These are phyloP conservation scores for Lysandra bellargus DNA, from an alignment of 2,888 invertebrate genomes.

Conservation along the genomic window DNA sequence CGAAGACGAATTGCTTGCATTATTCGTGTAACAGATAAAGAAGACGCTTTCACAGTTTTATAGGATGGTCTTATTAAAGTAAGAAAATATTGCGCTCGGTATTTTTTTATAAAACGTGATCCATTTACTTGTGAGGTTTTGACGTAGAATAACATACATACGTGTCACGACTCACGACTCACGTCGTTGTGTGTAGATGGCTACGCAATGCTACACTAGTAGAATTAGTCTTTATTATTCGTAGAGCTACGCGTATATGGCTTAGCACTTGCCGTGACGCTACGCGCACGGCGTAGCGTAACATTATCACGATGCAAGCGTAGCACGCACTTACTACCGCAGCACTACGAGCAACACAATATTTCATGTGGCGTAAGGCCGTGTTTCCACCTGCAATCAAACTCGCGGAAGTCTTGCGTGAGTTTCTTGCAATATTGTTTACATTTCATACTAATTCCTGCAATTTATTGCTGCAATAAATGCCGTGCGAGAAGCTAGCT, in stretches of 20 bases:
- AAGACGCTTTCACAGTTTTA: slow-evolving; percentile 62
- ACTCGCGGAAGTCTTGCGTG: too few species aligned
- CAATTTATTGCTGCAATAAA: too few species aligned
- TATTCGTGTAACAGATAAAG: slow-evolving; percentile 63
- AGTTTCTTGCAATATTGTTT: too few species aligned
- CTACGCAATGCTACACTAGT: background rate
- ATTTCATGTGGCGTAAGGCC: too few species aligned
- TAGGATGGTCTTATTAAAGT: slow-evolving; percentile 57
- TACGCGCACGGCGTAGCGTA: background rate
- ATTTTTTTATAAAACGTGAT: slow-evolving; percentile 17
- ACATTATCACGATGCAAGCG: background rate
- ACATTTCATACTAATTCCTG: too few species aligned
- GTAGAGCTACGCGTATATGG: background rate
- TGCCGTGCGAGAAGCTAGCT: too few species aligned
- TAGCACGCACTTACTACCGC: background rate
- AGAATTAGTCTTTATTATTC: too few species aligned
- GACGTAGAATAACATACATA: background rate
- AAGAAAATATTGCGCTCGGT: slow-evolving; percentile 38
- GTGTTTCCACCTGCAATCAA: too few species aligned
- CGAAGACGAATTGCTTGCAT: slow-evolving; percentile 66
- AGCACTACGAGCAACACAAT: too few species aligned
- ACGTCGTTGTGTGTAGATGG: background rate
- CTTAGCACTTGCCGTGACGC: background rate
- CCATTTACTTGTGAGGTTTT: background rate
- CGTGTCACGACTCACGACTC: background rate